Evolutionary conservation across 2,113 vertebrate genomes (phyloP), one percentile per base, ranked within the genome.

Genomic region (Chionodraco myersi): DNA sequence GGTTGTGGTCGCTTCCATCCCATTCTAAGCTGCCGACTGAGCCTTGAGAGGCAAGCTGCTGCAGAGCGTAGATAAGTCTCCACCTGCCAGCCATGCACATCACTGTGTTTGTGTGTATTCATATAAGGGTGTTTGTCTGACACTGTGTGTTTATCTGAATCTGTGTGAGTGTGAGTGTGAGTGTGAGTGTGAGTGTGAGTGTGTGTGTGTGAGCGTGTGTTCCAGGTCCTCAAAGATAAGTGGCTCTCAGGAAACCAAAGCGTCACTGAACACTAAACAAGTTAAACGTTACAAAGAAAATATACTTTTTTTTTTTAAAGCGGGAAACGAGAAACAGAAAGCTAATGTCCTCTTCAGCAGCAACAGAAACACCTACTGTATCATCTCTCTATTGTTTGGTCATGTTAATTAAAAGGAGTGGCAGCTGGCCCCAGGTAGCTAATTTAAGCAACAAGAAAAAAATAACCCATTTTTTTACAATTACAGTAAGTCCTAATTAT

Each of bases 31-130:
- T 64, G 71, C 79, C 14, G 57, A 72, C 84, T 80, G 78, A 82
- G 74, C 54, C 70, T 60, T 83, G 86, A 82, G 72, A 70, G 65
- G 69, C n/a, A 72, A 79, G 75, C 52, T 30, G 41, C 88, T 90
- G 89, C 53, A 65, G 68, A 74, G 82, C 11, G 45, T 68, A 91
- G 92, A 92, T 93, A 91, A 91, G 80, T 53, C 88, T 89, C 63
- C 79, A 92, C 87, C 91, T 92, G 88, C 76, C 80, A 87, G 83
- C 81, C 52, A 68, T 30, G 45, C 82, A 86, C 69, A 81, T 86
- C 79, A 65, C 23, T 72, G 65, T 72, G 63, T 77, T 53, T 80
- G 59, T 69, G 70, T 63, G 73, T 41, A 41, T 41, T 41, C 7
- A 41, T 41, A 41, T 41, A 41, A 41, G 36, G 36, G 60, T 68